These are phyloP conservation scores for Pherbina coryleti DNA, from an alignment of 2,888 invertebrate genomes.

Conservation along the genomic window DNA sequence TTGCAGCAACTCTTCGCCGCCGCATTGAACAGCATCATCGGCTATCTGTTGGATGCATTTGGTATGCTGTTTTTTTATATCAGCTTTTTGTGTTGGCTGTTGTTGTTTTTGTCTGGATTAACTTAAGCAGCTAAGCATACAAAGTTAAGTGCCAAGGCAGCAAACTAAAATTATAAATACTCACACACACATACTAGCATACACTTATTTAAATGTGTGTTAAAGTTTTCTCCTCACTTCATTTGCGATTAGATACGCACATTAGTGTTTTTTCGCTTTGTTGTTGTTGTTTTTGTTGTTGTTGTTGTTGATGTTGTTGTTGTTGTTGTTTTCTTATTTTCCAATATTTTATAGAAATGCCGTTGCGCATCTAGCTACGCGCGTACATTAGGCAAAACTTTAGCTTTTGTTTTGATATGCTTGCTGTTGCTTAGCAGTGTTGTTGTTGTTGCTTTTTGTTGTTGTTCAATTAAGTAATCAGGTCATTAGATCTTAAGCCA, in stretches of 20 bases:
- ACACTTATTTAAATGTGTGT: neutral
- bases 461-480: conserved; percentile 57
- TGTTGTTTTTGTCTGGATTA: conserved; percentile 32
- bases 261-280: conserved; percentile 39
- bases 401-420: conserved; percentile 3
- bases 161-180: conserved; percentile 5
- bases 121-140: conserved; percentile 24
- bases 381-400: neutral
- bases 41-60: neutral
- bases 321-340: conserved; percentile 17
- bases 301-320: neutral
- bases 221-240: conserved; percentile 44
- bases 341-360: conserved; percentile 36
- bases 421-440: conserved; percentile 14
- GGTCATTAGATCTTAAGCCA: conserved; percentile 59
- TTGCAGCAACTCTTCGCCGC: neutral
- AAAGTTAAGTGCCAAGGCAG: conserved; percentile 11
- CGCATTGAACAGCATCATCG: neutral
- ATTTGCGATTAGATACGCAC: conserved; percentile 50
- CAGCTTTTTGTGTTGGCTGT: neutral
- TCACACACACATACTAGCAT: neutral
- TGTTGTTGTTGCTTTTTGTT: conserved; percentile 28
- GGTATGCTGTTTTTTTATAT: neutral
- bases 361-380: conserved; percentile 22
- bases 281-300: conserved; percentile 7